Conservation (phyloP, 2,113 vertebrate species). For the Coryphaenoides rupestris region DNA sequence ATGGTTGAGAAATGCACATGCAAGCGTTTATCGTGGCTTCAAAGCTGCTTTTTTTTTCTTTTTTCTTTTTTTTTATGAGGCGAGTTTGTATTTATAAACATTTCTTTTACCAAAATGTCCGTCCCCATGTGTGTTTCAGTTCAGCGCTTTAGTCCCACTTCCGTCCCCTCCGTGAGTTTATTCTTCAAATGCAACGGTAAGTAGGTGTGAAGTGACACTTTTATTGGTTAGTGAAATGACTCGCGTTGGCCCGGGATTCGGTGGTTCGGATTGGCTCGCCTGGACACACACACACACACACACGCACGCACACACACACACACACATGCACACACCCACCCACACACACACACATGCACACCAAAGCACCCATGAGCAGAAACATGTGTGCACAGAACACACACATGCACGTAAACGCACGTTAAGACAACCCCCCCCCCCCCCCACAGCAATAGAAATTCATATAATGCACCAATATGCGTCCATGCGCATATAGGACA, state of each 20-base stretch:
- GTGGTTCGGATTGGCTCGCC: conserved; percentile 4
- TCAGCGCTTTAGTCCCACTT: conserved; percentile 26
- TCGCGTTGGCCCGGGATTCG: conserved; percentile 14
- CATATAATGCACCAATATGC: not conserved
- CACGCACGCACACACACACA: not conserved
- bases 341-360: not conserved
- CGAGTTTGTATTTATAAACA: conserved; percentile 26
- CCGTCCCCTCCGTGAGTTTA: not conserved
- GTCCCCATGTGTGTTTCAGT: conserved; percentile 20
- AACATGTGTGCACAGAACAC: conserved; percentile 3
- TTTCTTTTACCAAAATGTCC: conserved; percentile 18
- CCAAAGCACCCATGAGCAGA: conserved; percentile 6
- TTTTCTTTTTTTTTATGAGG: conserved; percentile 13
- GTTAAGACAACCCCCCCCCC: not conserved
- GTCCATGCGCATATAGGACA: conserved; percentile 6
- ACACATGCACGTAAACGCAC: not conserved
- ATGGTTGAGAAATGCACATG: conserved; percentile 25
- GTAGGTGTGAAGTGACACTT: conserved; percentile 5
- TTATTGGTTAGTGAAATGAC: not conserved
- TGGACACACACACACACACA: not conserved
- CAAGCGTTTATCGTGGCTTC: conserved; percentile 14
- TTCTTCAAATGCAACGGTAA: not conserved
- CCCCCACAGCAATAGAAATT: not conserved
- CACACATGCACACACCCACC: not conserved
- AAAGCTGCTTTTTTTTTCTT: conserved; percentile 25